Conservation (phyloP, 2,888 invertebrate genomes). For the Pyrrhosoma nymphula region DNA sequence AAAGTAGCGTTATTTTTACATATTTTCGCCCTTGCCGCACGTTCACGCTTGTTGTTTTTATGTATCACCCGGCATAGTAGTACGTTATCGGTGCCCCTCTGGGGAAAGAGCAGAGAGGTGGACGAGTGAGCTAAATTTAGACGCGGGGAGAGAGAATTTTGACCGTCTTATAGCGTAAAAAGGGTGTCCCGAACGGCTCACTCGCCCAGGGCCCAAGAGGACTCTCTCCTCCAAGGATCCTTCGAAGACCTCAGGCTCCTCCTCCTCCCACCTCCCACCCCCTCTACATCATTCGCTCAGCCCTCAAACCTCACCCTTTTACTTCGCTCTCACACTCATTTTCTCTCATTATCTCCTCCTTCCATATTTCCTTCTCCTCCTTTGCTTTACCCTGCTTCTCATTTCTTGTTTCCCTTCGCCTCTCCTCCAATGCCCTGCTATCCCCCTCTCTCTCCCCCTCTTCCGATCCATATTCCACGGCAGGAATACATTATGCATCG, state of each 20-base stretch:
- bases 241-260: neutral
- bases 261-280: neutral
- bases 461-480: neutral
- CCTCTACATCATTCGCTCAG: neutral
- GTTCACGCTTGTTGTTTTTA: neutral
- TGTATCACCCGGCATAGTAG: neutral
- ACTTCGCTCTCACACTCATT: neutral
- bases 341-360: neutral
- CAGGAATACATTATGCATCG: neutral
- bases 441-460: neutral
- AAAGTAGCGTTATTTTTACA: neutral
- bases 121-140: conserved; percentile 1
- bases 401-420: no score
- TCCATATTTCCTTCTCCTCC: neutral
- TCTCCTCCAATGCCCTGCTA: neutral
- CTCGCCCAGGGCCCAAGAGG: neutral
- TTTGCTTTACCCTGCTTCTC: neutral
- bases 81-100: neutral
- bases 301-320: neutral
- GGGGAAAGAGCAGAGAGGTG: neutral
- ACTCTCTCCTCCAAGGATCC: neutral
- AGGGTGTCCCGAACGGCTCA: neutral
- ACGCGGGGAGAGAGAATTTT: neutral
- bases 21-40: neutral
- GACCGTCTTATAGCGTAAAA: neutral